These are phyloP conservation scores for Phaethon lepturus DNA, from an alignment of 2,113 vertebrate genomes.

Conservation along the genomic window DNA sequence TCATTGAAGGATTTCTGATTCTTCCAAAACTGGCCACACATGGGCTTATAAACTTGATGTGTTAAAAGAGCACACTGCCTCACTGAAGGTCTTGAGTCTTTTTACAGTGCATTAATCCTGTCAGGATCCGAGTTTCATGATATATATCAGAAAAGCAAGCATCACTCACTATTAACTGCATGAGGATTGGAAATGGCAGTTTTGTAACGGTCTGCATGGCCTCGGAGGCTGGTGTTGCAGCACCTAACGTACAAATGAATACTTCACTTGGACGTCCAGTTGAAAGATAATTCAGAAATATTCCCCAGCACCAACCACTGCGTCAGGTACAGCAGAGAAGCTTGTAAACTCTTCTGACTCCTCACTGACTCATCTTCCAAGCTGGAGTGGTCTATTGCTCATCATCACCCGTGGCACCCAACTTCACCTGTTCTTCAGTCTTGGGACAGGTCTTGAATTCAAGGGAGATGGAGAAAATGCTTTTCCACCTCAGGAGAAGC, in stretches of 20 bases:
- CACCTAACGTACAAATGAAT: background rate
- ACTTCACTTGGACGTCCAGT: background rate
- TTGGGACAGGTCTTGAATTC: background rate
- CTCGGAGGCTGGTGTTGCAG: background rate
- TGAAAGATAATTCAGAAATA: background rate
- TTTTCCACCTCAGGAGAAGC: background rate
- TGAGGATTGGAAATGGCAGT: background rate
- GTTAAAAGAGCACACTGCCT: background rate
- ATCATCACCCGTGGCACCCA: background rate
- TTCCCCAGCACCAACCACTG: background rate
- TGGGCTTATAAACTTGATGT: background rate
- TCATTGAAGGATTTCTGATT: background rate
- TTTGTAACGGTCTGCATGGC: background rate
- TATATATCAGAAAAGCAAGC: background rate
- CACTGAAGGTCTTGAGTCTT: background rate
- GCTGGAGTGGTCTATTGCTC: background rate
- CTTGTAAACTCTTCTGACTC: background rate
- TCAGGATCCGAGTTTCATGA: background rate
- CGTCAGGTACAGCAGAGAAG: background rate
- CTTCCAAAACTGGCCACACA: background rate
- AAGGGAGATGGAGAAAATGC: background rate
- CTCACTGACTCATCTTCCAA: background rate
- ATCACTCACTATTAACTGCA: background rate
- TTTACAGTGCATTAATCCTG: slow-evolving; percentile 15
- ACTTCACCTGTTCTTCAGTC: background rate